Conservation (phyloP, 2,113 vertebrate genomes). For the Mus spicilegus region DNA sequence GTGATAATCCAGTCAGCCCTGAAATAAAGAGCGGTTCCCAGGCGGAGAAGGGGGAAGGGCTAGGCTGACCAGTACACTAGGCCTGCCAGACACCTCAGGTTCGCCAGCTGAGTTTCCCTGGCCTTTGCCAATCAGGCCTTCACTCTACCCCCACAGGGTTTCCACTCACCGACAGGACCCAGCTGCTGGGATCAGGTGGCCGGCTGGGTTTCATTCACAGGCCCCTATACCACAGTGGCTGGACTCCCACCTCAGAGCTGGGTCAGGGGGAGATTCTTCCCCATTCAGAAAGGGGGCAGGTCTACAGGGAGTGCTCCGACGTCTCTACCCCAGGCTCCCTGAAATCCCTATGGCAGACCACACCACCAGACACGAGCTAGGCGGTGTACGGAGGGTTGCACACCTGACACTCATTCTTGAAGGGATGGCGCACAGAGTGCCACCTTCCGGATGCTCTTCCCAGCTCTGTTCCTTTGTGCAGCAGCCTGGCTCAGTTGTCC, state of each 20-base stretch:
- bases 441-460: accelerated
- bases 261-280: neutral
- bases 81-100: slow-evolving; percentile 14
- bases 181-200: neutral
- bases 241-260: neutral
- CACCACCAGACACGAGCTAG: neutral
- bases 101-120: slow-evolving; percentile 34
- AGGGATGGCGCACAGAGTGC: neutral
- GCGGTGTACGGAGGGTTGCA: neutral
- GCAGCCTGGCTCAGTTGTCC: accelerated
- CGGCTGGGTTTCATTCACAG: slow-evolving; percentile 30
- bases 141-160: neutral
- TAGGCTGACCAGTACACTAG: neutral
- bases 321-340: neutral
- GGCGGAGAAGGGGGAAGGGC: neutral
- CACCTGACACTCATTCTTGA: neutral
- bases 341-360: neutral
- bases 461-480: neutral
- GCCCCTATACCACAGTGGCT: accelerated
- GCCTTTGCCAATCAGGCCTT: slow-evolving; percentile 22
- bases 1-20: neutral
- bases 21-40: neutral
- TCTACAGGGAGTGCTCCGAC: neutral
- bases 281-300: neutral
- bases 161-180: neutral